Evolutionary conservation across 2,797 vertebrate species (phyloP), one percentile per base, ranked within the genome.

Genomic region (Eulemur mongoz): DNA sequence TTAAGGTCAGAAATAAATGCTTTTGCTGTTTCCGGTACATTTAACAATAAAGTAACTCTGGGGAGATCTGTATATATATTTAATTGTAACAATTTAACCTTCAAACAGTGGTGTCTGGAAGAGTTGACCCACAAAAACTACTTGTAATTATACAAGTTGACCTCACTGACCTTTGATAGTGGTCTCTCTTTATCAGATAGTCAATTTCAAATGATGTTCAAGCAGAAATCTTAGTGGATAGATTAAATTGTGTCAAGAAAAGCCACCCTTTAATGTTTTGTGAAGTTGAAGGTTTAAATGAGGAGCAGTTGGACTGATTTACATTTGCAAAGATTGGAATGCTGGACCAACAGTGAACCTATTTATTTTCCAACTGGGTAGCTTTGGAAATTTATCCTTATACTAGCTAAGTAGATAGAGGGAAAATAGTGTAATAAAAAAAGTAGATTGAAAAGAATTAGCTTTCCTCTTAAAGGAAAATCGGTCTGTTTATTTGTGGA

Each of bases 81-180:
- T 98, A 98, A 99, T 98, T 99, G 99, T 98, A 98, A 99, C 98
- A 99, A 99, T 99, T 99, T 99, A 99, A 99, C 98, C 98, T 99
- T 99, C 99, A 99, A 98, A 99, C 94, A 96, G 98, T 87, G 96
- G 97, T 97, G 98, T 97, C 98, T 98, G 98, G 97, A 98, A 88
- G 63, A 98, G 98, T 57, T 99, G 99, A 99, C 98, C 98, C 98
- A 96, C 97, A 97, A 98, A 98, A 99, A 98, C 97, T 97, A 95
- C 91, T 96, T 97, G 99, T 98, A 99, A 99, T 99, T 99, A 99
- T 98, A 98, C 95, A 48, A 43, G 75, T 6, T 98, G 98, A 99
- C 99, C 99, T 43, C 7, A n/a, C 67, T 78, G 98, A 98, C 98
- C 98, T 98, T 96, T 94, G 98, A 98, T 97, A 98, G 98, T 96